These are phyloP conservation scores for Otolemur garnettii DNA, from an alignment of 2,113 vertebrate species.

Conservation along the genomic window DNA sequence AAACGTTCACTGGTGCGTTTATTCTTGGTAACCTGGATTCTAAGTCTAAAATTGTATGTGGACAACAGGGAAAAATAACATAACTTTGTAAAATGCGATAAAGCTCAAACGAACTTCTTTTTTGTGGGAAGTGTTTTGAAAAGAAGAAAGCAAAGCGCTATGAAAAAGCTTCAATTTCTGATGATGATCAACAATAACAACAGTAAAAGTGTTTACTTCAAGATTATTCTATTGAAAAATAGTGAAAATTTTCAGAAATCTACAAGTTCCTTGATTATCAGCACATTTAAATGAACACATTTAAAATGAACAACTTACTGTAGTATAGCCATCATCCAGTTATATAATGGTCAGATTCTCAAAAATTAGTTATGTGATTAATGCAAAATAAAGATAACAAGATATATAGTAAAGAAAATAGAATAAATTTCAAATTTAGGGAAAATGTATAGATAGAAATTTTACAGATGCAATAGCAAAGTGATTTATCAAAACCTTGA, in stretches of 20 bases:
- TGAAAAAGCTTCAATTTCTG: not conserved
- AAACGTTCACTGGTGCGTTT: slow-evolving; percentile 16
- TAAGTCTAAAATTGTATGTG: not conserved
- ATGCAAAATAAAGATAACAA: not conserved
- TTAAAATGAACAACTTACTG: not conserved
- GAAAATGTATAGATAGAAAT: not conserved
- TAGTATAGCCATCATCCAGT: not conserved
- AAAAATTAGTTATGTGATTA: not conserved
- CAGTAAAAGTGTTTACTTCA: not conserved
- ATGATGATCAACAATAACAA: not conserved
- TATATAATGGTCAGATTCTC: not conserved
- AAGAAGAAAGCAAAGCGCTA: not conserved
- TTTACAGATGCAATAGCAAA: not conserved
- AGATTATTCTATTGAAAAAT: not conserved
- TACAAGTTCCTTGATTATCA: not conserved
- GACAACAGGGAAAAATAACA: slow-evolving; percentile 11
- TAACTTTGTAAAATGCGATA: not conserved
- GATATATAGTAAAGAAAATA: not conserved
- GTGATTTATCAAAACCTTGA: not conserved
- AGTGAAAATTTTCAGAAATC: not conserved
- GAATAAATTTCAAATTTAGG: not conserved
- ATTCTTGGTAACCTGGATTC: not conserved
- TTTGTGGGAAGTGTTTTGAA: not conserved
- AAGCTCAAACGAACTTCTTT: not conserved
- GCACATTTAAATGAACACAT: not conserved